Evolutionary conservation across 2,113 vertebrate species (phyloP).

Genomic region (Sciurus niger): DNA sequence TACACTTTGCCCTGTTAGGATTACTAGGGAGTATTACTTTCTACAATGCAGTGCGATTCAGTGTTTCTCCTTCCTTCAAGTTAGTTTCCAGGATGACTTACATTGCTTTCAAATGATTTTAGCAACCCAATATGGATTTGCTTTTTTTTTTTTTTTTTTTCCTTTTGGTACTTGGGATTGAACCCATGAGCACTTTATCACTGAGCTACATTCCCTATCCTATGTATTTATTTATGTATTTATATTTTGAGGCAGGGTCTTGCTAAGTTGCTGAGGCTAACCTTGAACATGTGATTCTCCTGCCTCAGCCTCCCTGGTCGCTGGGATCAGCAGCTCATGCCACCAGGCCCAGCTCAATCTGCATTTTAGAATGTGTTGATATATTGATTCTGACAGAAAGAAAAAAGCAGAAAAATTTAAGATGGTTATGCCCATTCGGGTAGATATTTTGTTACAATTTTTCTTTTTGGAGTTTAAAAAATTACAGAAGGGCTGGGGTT

Average conservation of each 20-base stretch:
- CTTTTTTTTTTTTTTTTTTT: too few relatives aligned
- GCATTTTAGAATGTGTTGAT: neutral
- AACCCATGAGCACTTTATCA: too few relatives aligned
- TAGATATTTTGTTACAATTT: constrained; percentile 5
- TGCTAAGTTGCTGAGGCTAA: too few relatives aligned
- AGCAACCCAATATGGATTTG: neutral
- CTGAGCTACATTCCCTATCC: too few relatives aligned
- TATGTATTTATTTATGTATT: too few relatives aligned
- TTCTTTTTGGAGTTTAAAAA: neutral
- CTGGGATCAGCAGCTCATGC: too few relatives aligned
- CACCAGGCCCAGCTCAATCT: too few relatives aligned
- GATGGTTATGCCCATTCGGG: neutral
- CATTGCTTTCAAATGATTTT: neutral
- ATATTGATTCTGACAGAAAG: neutral
- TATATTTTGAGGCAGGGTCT: too few relatives aligned
- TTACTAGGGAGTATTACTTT: neutral
- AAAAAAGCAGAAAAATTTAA: neutral
- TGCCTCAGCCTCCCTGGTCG: too few relatives aligned
- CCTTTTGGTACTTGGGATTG: too few relatives aligned
- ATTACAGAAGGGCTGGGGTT: neutral
- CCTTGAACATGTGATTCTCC: too few relatives aligned
- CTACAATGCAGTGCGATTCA: neutral
- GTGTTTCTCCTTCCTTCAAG: neutral
- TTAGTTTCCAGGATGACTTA: neutral
- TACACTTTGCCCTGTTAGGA: too few relatives aligned